These are phyloP conservation scores for Erinaceus europaeus DNA, from an alignment of 2,113 vertebrate species.

Conservation along the genomic window DNA sequence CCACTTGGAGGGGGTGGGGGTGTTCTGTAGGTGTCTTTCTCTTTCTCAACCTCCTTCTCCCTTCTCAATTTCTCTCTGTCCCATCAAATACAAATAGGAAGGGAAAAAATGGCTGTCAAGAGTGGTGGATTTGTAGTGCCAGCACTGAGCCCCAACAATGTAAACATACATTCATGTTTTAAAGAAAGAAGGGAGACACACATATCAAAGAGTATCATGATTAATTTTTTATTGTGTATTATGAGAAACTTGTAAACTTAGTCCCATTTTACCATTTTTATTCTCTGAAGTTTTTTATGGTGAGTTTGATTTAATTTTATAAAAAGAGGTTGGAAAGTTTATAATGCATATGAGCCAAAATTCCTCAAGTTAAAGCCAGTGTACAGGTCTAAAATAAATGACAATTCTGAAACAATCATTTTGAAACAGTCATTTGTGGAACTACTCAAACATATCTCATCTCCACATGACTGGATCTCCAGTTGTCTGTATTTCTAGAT, in stretches of 20 bases:
- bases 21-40: too few species aligned
- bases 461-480: not conserved
- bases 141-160: too few species aligned
- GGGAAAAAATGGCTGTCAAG: too few species aligned
- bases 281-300: not conserved
- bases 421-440: not conserved
- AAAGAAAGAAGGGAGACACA: not conserved
- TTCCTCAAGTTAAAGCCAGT: not conserved
- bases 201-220: not conserved
- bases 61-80: too few species aligned
- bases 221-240: not conserved
- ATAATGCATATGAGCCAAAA: not conserved
- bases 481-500: not conserved
- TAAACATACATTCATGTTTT: not conserved
- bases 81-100: not conserved
- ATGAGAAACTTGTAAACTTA: not conserved
- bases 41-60: too few species aligned
- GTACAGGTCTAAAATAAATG: not conserved
- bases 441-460: not conserved
- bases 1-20: too few species aligned
- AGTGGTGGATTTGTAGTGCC: too few species aligned
- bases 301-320: not conserved
- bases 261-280: not conserved
- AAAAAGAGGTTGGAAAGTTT: not conserved
- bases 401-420: not conserved